Conservation (phyloP, 2,888 invertebrate species). For the Xanthia icteritia region DNA sequence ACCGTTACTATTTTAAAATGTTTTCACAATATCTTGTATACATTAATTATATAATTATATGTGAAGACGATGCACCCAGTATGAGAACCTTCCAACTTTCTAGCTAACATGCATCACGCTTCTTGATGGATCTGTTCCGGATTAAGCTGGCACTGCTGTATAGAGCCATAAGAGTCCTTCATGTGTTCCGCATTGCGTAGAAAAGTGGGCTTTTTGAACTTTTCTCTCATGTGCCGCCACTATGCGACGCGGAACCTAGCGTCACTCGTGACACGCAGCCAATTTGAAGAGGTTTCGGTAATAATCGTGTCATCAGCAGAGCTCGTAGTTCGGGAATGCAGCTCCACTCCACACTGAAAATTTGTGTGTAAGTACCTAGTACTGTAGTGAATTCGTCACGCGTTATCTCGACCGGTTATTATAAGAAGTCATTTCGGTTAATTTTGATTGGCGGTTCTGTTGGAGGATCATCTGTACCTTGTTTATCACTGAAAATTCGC, state of each 20-base stretch:
- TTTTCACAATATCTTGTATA: no score
- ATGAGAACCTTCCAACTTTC: not conserved
- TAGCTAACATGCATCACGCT: not conserved
- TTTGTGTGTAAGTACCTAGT: not conserved
- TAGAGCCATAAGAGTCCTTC: not conserved
- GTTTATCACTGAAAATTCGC: not conserved
- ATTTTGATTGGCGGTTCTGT: not conserved
- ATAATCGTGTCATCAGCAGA: slow-evolving; percentile 49
- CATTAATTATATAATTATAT: no score
- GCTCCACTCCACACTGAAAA: not conserved
- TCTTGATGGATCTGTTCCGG: not conserved
- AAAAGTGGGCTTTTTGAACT: slow-evolving; percentile 6
- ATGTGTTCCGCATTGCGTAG: not conserved
- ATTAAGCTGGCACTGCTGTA: not conserved
- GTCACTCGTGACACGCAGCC: slow-evolving; percentile 28
- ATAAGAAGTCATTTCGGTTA: not conserved
- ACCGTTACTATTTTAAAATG: no score
- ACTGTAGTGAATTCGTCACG: not conserved
- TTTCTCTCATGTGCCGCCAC: not conserved
- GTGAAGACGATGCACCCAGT: no score
- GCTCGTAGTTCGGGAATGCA: slow-evolving; percentile 7
- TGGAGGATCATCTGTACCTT: not conserved
- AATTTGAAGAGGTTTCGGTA: slow-evolving; percentile 43
- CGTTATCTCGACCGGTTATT: not conserved
- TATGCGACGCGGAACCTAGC: not conserved